These are phyloP conservation scores for Altica lythri DNA, from an alignment of 2,888 invertebrate species.

Conservation along the genomic window DNA sequence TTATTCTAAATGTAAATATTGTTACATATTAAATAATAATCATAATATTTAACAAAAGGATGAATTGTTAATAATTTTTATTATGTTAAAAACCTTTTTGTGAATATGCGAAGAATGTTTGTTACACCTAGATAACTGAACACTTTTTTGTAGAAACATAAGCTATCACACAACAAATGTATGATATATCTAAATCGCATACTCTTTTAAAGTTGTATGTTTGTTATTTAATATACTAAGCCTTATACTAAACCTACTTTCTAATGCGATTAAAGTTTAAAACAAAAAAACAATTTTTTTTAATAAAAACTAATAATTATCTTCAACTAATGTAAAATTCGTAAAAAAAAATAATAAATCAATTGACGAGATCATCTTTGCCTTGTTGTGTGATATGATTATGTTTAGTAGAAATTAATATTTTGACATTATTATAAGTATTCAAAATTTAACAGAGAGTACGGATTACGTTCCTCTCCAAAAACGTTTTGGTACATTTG, in stretches of 20 bases:
- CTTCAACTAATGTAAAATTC: too few species aligned
- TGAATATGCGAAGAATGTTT: constrained; percentile 48
- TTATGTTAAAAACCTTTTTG: constrained; percentile 40
- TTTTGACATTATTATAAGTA: constrained; percentile 42
- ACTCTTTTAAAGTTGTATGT: too few species aligned
- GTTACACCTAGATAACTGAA: constrained; percentile 45
- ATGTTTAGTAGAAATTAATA: constrained; percentile 1
- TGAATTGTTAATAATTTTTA: constrained; percentile 38
- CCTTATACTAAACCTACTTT: too few species aligned
- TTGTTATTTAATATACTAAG: too few species aligned
- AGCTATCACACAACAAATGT: constrained; percentile 37
- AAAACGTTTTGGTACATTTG: constrained; percentile 49
- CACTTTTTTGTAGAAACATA: constrained; percentile 42
- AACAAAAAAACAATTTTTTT: too few species aligned
- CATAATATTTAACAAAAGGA: constrained; percentile 37
- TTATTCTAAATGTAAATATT: constrained; percentile 65
- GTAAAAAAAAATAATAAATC: too few species aligned
- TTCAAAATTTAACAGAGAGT: constrained; percentile 56
- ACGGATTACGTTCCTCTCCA: constrained; percentile 58
- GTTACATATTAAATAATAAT: constrained; percentile 57
- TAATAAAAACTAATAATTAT: too few species aligned
- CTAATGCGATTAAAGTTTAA: too few species aligned
- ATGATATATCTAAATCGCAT: too few species aligned
- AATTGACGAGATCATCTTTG: too few species aligned
- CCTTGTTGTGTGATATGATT: constrained; percentile 10